Base-by-base conservation (phyloP, 2,113 vertebrate genomes). In the Sylvietta virens region DNA sequence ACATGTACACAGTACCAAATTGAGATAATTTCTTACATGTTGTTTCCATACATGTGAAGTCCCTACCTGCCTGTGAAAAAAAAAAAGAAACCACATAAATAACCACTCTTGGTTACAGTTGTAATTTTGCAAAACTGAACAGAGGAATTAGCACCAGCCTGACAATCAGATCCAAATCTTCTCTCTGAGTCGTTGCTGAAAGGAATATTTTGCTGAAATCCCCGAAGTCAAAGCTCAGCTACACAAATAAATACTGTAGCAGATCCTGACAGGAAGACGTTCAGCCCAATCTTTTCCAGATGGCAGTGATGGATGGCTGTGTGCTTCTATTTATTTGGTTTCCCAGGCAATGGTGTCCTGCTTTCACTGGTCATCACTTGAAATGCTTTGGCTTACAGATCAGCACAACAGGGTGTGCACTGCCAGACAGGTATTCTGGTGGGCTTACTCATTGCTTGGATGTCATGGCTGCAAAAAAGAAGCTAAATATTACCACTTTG, bases 251-350 rank as follows among this genome's bases (percentile, higher is more conserved):
- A 99, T 98, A 98, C 56, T 81, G 97, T 96, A 98, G 98, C 97
- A 97, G 97, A 98, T 97, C 97, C 97, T 97, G 95, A 97, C 98
- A 97, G 97, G 98, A 98, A 98, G 97, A 98, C 97, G 96, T 98
- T 98, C 97, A 96, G 87, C 92, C 97, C 98, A 98, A 98, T 99
- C 98, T 98, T 97, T 99, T 99, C 98, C 99, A 99, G 98, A 99
- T 99, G 99, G 98, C 98, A 99, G 97, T 98, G 95, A 99, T 98
- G 98, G 98, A 99, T 99, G 98, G 98, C 96, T 97, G 98, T 98
- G 97, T 98, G 97, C 97, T 99, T 98, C 98, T 98, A 96, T 98
- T 98, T 98, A 98, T 98, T 98, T 95, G 84, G 98, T 99, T 98
- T 98, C 98, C 98, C 97, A 96, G 98, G 98, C 98, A 98, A 98